These are phyloP conservation scores for Eptatretus burgeri DNA, from an alignment of 2,113 vertebrate species.

Conservation along the genomic window DNA sequence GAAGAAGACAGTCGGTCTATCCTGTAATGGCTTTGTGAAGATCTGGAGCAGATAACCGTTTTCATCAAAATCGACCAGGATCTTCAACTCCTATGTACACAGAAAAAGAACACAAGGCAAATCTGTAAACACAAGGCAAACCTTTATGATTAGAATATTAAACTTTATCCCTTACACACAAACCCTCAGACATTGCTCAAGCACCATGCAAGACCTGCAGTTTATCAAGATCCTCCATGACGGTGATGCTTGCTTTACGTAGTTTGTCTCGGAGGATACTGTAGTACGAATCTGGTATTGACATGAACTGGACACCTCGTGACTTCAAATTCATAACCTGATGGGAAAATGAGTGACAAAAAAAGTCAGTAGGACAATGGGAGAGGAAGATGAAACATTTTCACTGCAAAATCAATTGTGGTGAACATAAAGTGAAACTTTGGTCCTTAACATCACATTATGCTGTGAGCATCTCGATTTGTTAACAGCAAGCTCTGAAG, in stretches of 20 bases:
- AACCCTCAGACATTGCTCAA: neutral
- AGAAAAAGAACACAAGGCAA: neutral
- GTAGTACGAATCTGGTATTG: constrained; percentile 47
- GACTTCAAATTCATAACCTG: constrained; percentile 53
- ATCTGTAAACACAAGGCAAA: neutral
- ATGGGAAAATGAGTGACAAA: neutral
- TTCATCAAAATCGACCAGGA: constrained; percentile 71
- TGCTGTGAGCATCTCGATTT: too few relatives aligned
- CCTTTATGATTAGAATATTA: too few relatives aligned
- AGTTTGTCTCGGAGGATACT: constrained; percentile 35
- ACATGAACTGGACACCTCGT: constrained; percentile 57
- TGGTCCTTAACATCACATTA: too few relatives aligned
- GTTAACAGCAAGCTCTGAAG: too few relatives aligned
- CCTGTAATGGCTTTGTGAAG: constrained; percentile 81
- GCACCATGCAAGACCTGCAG: constrained; percentile 54
- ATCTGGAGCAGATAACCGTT: constrained; percentile 83
- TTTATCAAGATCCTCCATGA: constrained; percentile 35
- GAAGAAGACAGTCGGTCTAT: constrained; percentile 75
- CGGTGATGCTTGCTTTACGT: constrained; percentile 38
- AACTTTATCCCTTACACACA: too few relatives aligned
- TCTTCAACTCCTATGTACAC: constrained; percentile 39
- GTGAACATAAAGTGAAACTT: too few relatives aligned
- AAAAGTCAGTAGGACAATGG: too few relatives aligned
- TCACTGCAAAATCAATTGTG: too few relatives aligned
- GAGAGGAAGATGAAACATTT: too few relatives aligned